Conservation (phyloP, 2,888 invertebrate species). For the Crematogaster levior region DNA sequence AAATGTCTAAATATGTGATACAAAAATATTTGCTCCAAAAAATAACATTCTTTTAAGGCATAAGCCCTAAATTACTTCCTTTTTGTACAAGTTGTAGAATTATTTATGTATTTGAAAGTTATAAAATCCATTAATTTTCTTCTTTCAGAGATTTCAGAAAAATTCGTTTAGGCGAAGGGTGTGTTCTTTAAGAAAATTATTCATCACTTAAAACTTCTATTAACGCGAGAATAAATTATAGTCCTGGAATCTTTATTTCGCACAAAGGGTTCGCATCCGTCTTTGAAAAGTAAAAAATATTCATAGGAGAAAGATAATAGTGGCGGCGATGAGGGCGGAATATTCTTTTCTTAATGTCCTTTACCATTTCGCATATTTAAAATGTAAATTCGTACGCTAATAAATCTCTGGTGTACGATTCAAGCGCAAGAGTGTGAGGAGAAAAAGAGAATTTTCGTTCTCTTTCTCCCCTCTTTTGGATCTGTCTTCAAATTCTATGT, state of each 20-base stretch:
- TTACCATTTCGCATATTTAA: slow-evolving; percentile 78
- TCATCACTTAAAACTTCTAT: not conserved
- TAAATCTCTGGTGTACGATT: slow-evolving; percentile 79
- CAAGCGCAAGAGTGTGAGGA: slow-evolving; percentile 54
- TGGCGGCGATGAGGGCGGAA: slow-evolving; percentile 45
- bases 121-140: not conserved
- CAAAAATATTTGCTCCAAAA: not conserved
- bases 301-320: slow-evolving; percentile 55
- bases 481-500: slow-evolving; percentile 43
- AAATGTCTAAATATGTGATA: not conserved
- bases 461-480: slow-evolving; percentile 27
- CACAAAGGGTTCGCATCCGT: not conserved
- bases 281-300: slow-evolving; percentile 12
- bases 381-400: slow-evolving; percentile 81
- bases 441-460: slow-evolving; percentile 34
- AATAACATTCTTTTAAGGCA: not conserved
- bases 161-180: not conserved
- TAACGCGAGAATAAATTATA: slow-evolving; percentile 16
- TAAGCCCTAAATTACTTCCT: not conserved
- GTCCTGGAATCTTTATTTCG: slow-evolving; percentile 4
- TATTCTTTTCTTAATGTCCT: slow-evolving; percentile 71
- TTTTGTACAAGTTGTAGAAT: not conserved
- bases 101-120: not conserved
- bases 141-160: not conserved
- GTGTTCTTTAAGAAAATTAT: not conserved